phyloP scores from a whole-genome alignment of 2,797 vertebrate species.

The Nyctalus aviator region DNA sequence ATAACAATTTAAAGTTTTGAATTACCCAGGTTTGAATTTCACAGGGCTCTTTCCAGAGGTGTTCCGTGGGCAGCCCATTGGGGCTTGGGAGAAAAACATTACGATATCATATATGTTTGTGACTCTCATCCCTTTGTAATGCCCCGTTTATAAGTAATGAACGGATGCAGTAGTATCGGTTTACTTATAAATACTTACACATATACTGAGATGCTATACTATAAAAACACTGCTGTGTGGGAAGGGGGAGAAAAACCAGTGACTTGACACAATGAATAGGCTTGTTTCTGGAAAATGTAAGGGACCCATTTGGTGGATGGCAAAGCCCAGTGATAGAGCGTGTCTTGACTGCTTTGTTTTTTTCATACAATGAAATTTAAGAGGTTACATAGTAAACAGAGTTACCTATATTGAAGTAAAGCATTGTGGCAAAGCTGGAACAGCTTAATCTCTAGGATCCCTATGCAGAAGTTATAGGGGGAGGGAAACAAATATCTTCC shows the following conservation, averaged over 20 bases:
- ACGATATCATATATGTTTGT: neutral
- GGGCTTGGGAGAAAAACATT: neutral
- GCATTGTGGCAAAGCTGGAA: neutral
- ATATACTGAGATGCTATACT: constrained; percentile 7
- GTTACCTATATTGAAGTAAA: neutral
- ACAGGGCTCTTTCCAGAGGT: neutral
- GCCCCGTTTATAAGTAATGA: neutral
- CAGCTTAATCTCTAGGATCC: neutral
- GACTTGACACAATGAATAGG: neutral
- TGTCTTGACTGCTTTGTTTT: neutral
- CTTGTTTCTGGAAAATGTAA: neutral
- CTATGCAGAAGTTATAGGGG: neutral
- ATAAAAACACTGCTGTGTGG: neutral
- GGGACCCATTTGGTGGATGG: neutral
- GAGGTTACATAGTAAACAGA: neutral
- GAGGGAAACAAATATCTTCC: neutral
- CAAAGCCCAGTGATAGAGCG: neutral
- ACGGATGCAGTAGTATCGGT: neutral
- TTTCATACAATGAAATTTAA: neutral
- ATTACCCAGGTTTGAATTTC: constrained; percentile 38
- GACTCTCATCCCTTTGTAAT: neutral
- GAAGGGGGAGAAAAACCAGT: neutral
- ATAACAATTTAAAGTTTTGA: neutral
- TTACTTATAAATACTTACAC: neutral
- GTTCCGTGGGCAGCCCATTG: too few relatives aligned